phyloP scores from a whole-genome alignment of 2,797 vertebrate genomes.

The Luscinia luscinia region DNA sequence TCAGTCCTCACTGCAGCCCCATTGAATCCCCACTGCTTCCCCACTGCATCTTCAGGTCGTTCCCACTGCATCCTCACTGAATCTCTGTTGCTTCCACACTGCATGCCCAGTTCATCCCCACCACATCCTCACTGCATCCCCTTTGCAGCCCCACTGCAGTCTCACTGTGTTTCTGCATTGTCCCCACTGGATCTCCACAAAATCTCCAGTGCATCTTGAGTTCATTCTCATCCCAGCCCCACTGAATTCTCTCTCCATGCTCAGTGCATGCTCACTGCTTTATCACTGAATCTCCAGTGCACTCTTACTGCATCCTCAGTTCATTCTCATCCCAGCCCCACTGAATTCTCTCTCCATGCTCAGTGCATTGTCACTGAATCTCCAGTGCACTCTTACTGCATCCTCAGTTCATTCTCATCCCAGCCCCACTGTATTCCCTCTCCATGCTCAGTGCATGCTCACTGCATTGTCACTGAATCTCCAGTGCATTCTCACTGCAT shows the following conservation, averaged over 20 bases:
- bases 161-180: background rate
- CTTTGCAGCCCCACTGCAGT: background rate
- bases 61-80: no score
- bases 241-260: no score
- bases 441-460: background rate
- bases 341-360: background rate
- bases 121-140: background rate
- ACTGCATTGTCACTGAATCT: background rate
- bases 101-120: background rate
- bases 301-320: background rate
- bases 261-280: no score
- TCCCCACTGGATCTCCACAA: background rate
- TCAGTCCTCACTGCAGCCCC: no score
- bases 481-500: background rate
- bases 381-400: background rate
- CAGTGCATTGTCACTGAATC: background rate
- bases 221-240: background rate
- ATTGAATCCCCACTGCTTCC: background rate
- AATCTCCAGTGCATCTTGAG: background rate
- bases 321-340: background rate
- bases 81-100: background rate
- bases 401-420: background rate
- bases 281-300: no score
- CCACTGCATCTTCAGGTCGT: accelerated
- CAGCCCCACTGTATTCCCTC: background rate